Conservation (phyloP, 2,113 vertebrate species). For the Penelope pileata region DNA sequence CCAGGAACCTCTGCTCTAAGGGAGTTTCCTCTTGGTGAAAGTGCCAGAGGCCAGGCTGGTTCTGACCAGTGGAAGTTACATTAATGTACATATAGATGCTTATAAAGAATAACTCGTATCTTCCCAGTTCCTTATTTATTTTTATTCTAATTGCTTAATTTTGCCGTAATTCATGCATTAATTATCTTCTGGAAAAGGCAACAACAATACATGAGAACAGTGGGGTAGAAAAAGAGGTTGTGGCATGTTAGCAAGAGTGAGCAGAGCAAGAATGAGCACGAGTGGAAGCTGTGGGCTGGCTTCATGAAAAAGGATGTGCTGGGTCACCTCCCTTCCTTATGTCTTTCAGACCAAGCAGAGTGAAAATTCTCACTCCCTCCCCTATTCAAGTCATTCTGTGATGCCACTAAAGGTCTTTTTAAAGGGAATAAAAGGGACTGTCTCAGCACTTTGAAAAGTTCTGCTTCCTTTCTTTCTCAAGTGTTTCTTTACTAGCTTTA, state of each 20-base stretch:
- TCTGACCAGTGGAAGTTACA: background rate
- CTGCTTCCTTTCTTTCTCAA: background rate
- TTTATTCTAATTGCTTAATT: background rate
- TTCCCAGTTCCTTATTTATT: background rate
- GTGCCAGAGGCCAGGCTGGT: background rate
- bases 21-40: background rate
- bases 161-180: background rate
- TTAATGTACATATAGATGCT: background rate
- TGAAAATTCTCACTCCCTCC: background rate
- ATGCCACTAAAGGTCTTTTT: background rate
- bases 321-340: background rate
- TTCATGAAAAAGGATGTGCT: background rate
- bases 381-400: background rate
- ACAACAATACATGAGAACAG: background rate
- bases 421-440: background rate
- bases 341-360: background rate
- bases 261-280: background rate
- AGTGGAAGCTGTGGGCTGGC: background rate
- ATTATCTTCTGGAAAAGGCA: background rate
- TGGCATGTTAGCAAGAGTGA: background rate
- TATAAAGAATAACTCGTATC: background rate
- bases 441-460: background rate
- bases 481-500: background rate
- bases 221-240: background rate
- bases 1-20: background rate